Conservation (phyloP, 1,140 invertebrate species). For the Drosophila simulans region DNA sequence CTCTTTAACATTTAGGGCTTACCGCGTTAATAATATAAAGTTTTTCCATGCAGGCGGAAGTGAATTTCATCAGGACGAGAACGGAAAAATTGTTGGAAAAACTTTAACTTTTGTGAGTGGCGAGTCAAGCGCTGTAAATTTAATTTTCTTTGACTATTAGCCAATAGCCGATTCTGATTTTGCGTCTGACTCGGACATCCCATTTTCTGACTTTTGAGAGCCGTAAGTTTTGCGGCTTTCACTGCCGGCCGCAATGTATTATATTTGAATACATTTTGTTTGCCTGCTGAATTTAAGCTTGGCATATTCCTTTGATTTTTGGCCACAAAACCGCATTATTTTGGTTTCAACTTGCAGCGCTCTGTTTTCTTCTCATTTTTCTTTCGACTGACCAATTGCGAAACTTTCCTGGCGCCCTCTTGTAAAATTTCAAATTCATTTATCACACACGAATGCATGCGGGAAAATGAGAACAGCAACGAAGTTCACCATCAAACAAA, state of each 20-base stretch:
- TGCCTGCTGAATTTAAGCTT: conserved; percentile 38
- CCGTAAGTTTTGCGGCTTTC: conserved; percentile 58
- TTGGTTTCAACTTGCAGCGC: conserved; percentile 43
- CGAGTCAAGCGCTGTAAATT: conserved; percentile 57
- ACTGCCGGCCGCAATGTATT: conserved; percentile 56
- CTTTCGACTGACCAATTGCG: conserved; percentile 40
- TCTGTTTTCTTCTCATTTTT: conserved; percentile 19
- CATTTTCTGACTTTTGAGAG: conserved; percentile 14
- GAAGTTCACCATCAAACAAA: conserved; percentile 45
- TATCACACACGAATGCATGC: conserved; percentile 54
- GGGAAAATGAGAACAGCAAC: conserved; percentile 2
- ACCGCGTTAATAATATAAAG: neutral
- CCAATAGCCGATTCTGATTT: conserved; percentile 16
- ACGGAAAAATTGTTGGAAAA: neutral
- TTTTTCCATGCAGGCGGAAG: neutral
- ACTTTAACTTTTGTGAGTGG: conserved; percentile 27
- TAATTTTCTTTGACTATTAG: conserved; percentile 62
- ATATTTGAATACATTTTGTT: conserved; percentile 67
- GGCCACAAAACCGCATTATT: conserved; percentile 71
- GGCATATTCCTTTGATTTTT: conserved; percentile 69
- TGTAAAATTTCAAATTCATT: conserved; percentile 54
- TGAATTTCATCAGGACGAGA: neutral
- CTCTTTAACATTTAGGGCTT: neutral
- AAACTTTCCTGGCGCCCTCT: conserved; percentile 41
- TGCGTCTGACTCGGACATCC: conserved; percentile 3